Base-by-base conservation (phyloP, 1,140 invertebrate species). In the Drosophila kanapiae region DNA sequence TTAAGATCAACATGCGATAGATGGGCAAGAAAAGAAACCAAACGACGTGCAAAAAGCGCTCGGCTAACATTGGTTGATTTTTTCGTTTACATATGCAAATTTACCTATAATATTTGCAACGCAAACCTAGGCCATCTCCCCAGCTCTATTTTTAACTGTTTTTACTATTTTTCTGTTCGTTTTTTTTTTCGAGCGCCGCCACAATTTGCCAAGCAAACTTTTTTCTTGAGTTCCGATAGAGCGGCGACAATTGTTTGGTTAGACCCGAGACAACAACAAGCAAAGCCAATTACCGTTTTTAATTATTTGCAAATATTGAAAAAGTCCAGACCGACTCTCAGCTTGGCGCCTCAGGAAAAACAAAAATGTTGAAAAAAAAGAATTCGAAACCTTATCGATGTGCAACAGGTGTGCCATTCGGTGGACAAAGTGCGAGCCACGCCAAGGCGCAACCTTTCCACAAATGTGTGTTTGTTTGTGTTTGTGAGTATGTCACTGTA, bases 271-370 rank as follows among this genome's bases (percentile, higher is more conserved):
- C 35, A 33, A 40, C 65, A 65, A 87, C 83, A 80, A 74, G 80
- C 67, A 87, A 87, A 87, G 77, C 75, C 83, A 87, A 83, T 87
- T 83, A 87, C 65, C 63, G 57, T 59, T 82, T 76, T 80, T 86
- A 86, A 82, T 87, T 82, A 82, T 80, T 77, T 77, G 83, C 63
- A 86, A 87, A 86, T 86, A 86, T 87, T 86, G 56, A 60, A 48
- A 48, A 78, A 62, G 63, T 70, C 42, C 63, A 29, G 48, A 23
- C 11, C 56, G 37, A 72, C 53, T 51, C 60, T 47, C 37, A 13
- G 51, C 71, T 75, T 77, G 75, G 75, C 74, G 74, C 75, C 62
- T 56, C 49, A 14, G 18, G 9, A 10, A 37, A 38, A 57, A 33
- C 5, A 80, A 51, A 71, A 49, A 10, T 5, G 18, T 43, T 4